These are phyloP conservation scores for Phataginus tetradactyla DNA, from an alignment of 2,797 vertebrate species.

Conservation along the genomic window DNA sequence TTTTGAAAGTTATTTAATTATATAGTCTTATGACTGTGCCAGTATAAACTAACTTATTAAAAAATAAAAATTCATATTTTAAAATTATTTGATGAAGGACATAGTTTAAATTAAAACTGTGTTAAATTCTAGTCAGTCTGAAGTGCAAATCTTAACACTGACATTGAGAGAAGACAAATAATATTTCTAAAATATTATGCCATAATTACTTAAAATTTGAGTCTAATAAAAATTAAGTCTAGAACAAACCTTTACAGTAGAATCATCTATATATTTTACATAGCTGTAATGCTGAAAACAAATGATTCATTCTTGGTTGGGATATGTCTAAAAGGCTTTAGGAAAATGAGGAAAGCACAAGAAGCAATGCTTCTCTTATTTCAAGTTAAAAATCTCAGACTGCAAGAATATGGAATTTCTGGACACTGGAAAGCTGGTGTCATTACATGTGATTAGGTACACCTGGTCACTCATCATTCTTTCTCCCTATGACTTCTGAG, in stretches of 20 bases:
- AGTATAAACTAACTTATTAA: neutral
- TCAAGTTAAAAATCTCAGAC: neutral
- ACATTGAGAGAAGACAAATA: neutral
- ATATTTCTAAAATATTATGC: neutral
- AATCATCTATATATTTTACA: neutral
- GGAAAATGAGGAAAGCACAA: neutral
- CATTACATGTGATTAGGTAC: neutral
- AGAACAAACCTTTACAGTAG: conserved; percentile 15
- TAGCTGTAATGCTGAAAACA: neutral
- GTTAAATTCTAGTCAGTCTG: neutral
- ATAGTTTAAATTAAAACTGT: neutral
- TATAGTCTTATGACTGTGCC: neutral
- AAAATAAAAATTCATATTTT: neutral
- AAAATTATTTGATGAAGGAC: neutral
- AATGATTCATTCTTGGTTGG: neutral
- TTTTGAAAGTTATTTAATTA: neutral
- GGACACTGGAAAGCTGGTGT: neutral
- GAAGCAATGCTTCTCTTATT: neutral
- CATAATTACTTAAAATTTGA: neutral
- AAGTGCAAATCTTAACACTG: neutral
- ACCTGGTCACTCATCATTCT: neutral
- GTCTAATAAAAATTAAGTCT: neutral
- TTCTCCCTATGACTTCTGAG: neutral
- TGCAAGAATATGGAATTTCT: neutral
- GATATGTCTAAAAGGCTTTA: neutral